Base-by-base conservation (phyloP, 2,888 invertebrate genomes). In the Eilema depressum region DNA sequence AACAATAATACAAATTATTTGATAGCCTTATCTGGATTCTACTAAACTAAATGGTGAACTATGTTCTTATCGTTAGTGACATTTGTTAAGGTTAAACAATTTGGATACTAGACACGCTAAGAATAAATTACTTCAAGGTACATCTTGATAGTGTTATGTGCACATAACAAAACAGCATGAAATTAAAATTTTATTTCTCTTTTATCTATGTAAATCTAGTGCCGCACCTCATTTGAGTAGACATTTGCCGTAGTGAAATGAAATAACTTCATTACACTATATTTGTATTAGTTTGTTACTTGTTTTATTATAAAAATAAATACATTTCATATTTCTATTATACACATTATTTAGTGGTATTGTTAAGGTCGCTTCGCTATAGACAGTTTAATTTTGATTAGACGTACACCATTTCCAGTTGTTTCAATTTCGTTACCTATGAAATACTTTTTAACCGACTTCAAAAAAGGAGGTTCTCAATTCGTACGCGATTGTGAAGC, bases 11-110 rank as follows among this genome's bases (percentile, higher is more conserved):
- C 25, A 26, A 59, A 59, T 26, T 59, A 59, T 59, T 26, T 63
- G 26, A 41, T 41, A 26, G 2, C 47, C n/a, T 47, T 47, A 41
- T 63, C 63, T 41, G 26, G 20, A 63, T 28, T 7, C 20, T 1
- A 47, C 26, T 47, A n/a, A 63, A 63, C 37, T 14, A 63, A 63
- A 63, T 63, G 26, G 20, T 56, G 20, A 64, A 53, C 61, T 30
- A 61, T 61, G 20, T 61, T 61, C 30, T 61, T 61, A 61, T 61
- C 61, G 30, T 30, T 2, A 23, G 53, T 41, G 26, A n/a, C 30
- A 63, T 63, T 47, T 63, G 20, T 56, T 28, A 7, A 53, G 23
- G 3, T 30, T n/a, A 56, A 56, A 30, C 11, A 56, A 47, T 56
- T 33, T 33, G 23, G 12, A 33, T 17, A 30, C 3, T 23, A 56